A percentile compares a stretch with the other conserved stretches of the same genome.
phyloP scores from a whole-genome alignment of 2,888 invertebrate species.

The Abrostola triplasia region DNA sequence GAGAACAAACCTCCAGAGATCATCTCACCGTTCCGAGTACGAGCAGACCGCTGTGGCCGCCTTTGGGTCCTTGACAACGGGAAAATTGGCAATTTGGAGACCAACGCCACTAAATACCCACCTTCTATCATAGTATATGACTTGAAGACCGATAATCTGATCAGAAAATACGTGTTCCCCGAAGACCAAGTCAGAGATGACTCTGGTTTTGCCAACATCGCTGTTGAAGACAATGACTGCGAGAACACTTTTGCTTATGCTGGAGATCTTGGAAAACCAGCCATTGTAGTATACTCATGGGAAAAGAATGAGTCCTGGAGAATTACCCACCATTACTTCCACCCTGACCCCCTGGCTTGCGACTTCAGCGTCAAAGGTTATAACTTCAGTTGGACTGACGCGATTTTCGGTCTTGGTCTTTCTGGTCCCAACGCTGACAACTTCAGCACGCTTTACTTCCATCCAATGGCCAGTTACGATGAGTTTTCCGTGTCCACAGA shows the following conservation, averaged over 20 bases:
- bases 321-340: constrained; percentile 91
- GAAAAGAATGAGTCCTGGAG: constrained; percentile 92
- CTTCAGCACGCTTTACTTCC: constrained; percentile 93
- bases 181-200: constrained; percentile 90
- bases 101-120: constrained; percentile 84
- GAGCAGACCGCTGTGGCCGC: constrained; percentile 92
- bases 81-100: constrained; percentile 88
- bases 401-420: constrained; percentile 92
- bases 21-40: constrained; percentile 92
- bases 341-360: constrained; percentile 91
- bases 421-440: constrained; percentile 90
- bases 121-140: constrained; percentile 92
- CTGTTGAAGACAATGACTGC: constrained; percentile 92
- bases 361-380: constrained; percentile 92
- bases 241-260: constrained; percentile 92
- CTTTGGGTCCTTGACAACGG: constrained; percentile 95
- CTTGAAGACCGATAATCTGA: constrained; percentile 90
- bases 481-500: constrained; percentile 93
- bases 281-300: constrained; percentile 93
- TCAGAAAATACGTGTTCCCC: constrained; percentile 91
- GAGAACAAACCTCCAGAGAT: constrained; percentile 89
- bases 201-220: constrained; percentile 92
- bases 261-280: constrained; percentile 91
- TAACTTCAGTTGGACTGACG: constrained; percentile 93
- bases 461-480: constrained; percentile 92